Evolutionary conservation across 2,113 vertebrate species (phyloP), one percentile per base, ranked within the genome.

Genomic region (Chiloscyllium plagiosum): DNA sequence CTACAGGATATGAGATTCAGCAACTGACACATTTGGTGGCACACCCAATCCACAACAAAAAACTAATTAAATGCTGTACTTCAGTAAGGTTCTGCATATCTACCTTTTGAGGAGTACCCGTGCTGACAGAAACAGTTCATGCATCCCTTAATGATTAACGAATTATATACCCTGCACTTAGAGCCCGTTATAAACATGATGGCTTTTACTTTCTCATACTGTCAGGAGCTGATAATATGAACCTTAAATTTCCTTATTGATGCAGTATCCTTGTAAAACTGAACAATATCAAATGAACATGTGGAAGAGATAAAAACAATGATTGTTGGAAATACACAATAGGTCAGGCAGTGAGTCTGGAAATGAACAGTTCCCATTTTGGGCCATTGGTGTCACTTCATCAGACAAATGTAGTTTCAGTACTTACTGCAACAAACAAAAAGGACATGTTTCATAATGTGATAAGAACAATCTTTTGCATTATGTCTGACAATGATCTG

Each of bases 1-100:
- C 94, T 95, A 47, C 94, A 95, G 69, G 94, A 95, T 95, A 69
- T 72, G 69, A 76, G 68, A 95, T 95, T 95, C 94, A 95, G 94
- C 94, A 95, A 52, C 94, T 50, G 94, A 95, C 94, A 95, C 42
- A 50, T 95, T 76, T 72, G 50, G 69, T 95, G 94, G 69, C 69
- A 95, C 94, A 95, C 94, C 37, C 94, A 13, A 76, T 95, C 94
- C 69, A 95, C 69, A 72, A 52, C 61, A 72, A 12, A 61, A 95
- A 95, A 52, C 26, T 95, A 52, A 95, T 95, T 72, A 95, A 95
- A 72, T 95, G 42, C 72, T 95, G 69, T 76, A 22, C 94, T 95
- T 95, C 69, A 50, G 47, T 33, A 52, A 50, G 47, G 69, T 95
- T 72, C 69, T 95, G 66, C 24, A 52, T 95, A 72, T 52, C 33